These are phyloP conservation scores for Malacosoma neustria DNA, from an alignment of 2,888 invertebrate genomes.

Conservation along the genomic window DNA sequence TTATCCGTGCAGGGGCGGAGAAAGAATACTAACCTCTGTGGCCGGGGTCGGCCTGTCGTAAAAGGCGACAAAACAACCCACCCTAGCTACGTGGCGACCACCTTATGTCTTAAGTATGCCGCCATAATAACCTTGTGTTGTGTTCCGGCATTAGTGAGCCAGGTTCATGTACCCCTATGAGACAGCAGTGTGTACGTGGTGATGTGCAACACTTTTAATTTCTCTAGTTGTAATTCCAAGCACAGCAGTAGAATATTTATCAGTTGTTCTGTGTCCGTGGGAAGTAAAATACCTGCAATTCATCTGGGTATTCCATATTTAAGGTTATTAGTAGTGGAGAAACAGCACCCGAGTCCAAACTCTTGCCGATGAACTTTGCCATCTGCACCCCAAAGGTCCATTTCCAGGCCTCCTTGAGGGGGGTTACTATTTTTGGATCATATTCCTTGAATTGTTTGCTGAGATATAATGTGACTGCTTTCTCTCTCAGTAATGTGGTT, in stretches of 20 bases:
- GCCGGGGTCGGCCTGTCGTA: too few relatives aligned
- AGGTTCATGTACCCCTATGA: too few relatives aligned
- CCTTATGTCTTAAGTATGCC: too few relatives aligned
- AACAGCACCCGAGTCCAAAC: constrained; percentile 71
- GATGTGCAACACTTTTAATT: too few relatives aligned
- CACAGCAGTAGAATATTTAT: neutral
- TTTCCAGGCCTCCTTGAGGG: constrained; percentile 88
- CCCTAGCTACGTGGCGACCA: too few relatives aligned
- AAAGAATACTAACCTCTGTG: too few relatives aligned
- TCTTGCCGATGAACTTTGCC: constrained; percentile 66
- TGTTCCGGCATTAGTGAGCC: too few relatives aligned
- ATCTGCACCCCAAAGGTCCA: constrained; percentile 78
- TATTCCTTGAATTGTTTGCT: constrained; percentile 68
- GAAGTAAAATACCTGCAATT: constrained; percentile 53
- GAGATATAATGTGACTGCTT: constrained; percentile 76
- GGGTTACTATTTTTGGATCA: constrained; percentile 54
- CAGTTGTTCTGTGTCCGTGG: too few relatives aligned
- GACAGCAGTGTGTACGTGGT: too few relatives aligned
- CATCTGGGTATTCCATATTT: constrained; percentile 74
- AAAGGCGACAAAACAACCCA: too few relatives aligned
- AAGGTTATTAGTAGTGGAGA: constrained; percentile 77
- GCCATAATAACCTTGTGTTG: too few relatives aligned
- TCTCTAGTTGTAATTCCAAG: neutral
- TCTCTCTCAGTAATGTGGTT: constrained; percentile 78
- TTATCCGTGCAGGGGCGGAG: too few relatives aligned